These are phyloP conservation scores for Pollenia angustigena DNA, from an alignment of 2,888 invertebrate species.

Conservation along the genomic window DNA sequence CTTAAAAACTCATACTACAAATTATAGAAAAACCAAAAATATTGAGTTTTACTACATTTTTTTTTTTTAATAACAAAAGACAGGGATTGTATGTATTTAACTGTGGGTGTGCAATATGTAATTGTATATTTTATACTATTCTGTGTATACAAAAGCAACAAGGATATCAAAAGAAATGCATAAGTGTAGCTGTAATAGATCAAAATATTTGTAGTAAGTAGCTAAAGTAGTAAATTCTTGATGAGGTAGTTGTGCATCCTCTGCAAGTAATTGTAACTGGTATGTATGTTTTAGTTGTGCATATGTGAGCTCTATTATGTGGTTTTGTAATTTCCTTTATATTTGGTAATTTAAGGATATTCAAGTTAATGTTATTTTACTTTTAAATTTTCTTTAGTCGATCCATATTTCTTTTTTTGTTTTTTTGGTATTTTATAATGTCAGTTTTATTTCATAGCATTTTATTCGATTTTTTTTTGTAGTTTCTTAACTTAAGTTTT, in stretches of 20 bases:
- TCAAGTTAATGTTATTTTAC: background rate
- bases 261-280: background rate
- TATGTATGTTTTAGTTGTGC: background rate
- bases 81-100: background rate
- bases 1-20: too few species aligned
- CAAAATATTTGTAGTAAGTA: too few species aligned
- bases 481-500: too few species aligned
- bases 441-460: slow-evolving; percentile 1
- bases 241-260: too few species aligned
- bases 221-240: too few species aligned
- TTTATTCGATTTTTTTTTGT: background rate
- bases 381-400: background rate
- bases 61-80: background rate
- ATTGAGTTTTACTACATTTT: too few species aligned
- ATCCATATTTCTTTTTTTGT: background rate
- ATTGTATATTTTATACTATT: too few species aligned
- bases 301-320: background rate
- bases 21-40: too few species aligned
- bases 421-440: too few species aligned
- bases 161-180: background rate
- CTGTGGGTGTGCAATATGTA: background rate
- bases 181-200: background rate
- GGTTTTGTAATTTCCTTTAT: slow-evolving; percentile 11
- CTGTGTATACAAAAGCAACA: too few species aligned
- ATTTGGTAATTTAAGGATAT: background rate